Evolutionary conservation across 2,113 vertebrate genomes (phyloP).

Genomic region (Antechinus stuartii): DNA sequence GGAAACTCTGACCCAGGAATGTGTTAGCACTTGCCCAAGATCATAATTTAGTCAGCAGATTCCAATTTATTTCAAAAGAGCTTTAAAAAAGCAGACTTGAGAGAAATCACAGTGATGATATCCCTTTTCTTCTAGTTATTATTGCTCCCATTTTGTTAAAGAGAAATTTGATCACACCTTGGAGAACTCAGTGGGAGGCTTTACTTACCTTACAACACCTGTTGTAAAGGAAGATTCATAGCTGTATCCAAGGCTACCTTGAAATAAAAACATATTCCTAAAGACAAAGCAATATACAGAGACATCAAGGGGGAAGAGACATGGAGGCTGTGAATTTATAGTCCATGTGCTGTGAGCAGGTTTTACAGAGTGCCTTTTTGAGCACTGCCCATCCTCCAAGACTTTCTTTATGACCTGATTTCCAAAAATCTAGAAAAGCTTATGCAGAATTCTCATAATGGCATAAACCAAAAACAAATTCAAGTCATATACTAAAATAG

Average conservation of each 20-base stretch:
- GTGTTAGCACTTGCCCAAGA: background rate
- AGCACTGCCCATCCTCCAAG: rapidly evolving
- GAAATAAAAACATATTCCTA: background rate
- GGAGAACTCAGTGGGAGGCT: background rate
- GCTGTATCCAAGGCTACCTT: background rate
- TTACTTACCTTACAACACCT: background rate
- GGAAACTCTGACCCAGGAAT: background rate
- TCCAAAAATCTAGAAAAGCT: background rate
- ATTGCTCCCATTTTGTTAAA: background rate
- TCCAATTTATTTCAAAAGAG: background rate
- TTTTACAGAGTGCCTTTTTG: rapidly evolving
- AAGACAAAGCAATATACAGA: conserved; percentile 4
- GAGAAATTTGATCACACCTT: background rate
- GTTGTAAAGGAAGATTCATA: conserved; percentile 7
- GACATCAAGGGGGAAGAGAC: background rate
- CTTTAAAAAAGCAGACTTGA: background rate
- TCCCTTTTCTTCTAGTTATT: background rate
- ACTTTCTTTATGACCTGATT: background rate
- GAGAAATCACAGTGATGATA: rapidly evolving
- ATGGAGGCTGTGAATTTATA: background rate
- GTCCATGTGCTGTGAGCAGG: background rate
- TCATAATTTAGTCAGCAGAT: background rate
- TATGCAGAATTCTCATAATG: background rate
- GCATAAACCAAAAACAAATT: background rate
- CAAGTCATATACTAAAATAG: background rate